Evolutionary conservation across 2,888 invertebrate genomes (phyloP), one percentile per base, ranked within the genome.

Genomic region (Melanostoma mellinum): DNA sequence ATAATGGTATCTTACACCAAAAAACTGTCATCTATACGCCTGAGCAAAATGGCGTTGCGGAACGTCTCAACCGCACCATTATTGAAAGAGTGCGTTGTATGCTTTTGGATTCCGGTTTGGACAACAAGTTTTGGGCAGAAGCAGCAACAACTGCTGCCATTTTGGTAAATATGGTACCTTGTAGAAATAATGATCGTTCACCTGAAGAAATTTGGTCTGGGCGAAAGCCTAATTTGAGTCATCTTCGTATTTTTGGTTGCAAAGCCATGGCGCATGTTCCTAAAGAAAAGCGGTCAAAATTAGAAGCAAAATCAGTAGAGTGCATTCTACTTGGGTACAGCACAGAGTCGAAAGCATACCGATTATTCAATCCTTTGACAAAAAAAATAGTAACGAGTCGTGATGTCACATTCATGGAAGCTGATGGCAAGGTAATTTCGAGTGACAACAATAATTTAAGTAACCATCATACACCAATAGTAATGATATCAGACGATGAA

Each of bases 1-100:
- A 84, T 1, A 38, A 60, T 50, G 86, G 86, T 38, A 85, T 87
- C 5, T 42, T 79, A 9, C 86, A 87, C 56, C 85, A 86, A 67
- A 85, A 81, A 58, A 86, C 84, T 6, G 68, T 63, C 32, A 52
- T 72, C 1, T 87, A 86, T 46, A 85, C 84, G 10, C 86, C 85
- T 3, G 77, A 87, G 65, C 87, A 87, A 68, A 87, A 86, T 46
- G 85, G 86, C n/a, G 79, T 84, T 20, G 80, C 82, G 3, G 85
- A 86, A 52, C 53, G 85, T 61, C 56, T 84, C 3, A 87, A 88
- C 58, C 60, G 86, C 9, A 86, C 86, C 0, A 60, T 86, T 6
- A 56, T 86, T 0, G 85, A 86, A 61, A 65, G 68, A 53, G 72
- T 77, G 4, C 69, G 84, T 6, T 85, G 85, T 33, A 82, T 86